Evolutionary conservation across 2,797 vertebrate genomes (phyloP), one percentile per base, ranked within the genome.

Genomic region (Anguilla marmorata): DNA sequence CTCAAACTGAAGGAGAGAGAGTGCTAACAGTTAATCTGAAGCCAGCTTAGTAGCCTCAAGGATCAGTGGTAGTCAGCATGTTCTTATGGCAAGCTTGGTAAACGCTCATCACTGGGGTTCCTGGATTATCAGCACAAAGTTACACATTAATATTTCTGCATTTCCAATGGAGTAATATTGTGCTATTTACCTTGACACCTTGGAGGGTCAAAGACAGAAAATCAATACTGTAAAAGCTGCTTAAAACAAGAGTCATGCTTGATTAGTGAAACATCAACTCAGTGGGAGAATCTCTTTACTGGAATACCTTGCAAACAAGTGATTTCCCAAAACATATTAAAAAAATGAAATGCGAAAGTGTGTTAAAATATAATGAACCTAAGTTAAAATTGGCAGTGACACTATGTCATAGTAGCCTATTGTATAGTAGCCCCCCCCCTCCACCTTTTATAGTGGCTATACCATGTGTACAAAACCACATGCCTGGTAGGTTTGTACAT

Each of bases 121-220:
- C 33, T 52, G 30, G 89, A 90, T 94, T 95, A 94, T 95, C 94
- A 94, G 93, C 56, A 41, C 7, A 85, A 87, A 91, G 95, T 96
- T 95, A 95, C 92, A 95, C 94, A 94, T 95, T 95, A 93, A 95
- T 95, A 91, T 92, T 90, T 92, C 91, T 52, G 89, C 84, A 88
- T 94, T 94, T 93, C 82, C 84, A 94, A 58, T 88, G 88, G 89
- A 87, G 89, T 88, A 90, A 91, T 91, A 93, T 92, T 89, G 88
- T 89, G 89, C 88, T 91, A 89, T 93, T 94, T 84, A 89, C 80
- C 87, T 89, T 89, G 89, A 90, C 90, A 91, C 12, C 72, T 48
- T 74, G 30, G 80, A 85, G 85, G 85, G 45, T 84, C 87, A 90
- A 86, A 87, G 86, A 86, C 88, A 89, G 33, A 69, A 87, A 91